Conservation (phyloP, 2,888 invertebrate species). For the Torymus texanus region DNA sequence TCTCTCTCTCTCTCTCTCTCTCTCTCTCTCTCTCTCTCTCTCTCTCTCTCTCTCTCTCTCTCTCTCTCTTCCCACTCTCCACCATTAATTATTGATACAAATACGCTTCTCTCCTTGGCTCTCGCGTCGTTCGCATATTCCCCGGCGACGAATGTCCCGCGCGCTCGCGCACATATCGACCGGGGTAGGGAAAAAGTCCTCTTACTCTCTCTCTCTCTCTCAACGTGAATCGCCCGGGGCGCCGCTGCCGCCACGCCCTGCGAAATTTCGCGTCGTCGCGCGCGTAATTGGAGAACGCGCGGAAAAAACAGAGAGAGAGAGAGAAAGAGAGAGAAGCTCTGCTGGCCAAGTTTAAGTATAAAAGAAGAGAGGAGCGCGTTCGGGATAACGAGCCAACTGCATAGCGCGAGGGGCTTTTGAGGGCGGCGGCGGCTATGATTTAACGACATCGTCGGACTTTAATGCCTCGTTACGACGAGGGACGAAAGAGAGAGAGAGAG, state of each 20-base stretch:
- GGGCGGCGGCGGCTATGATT: slow-evolving; percentile 38
- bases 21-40: too few relatives aligned
- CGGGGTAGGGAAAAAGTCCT: too few relatives aligned
- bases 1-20: too few relatives aligned
- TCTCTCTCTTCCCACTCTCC: neutral
- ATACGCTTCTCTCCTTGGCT: neutral
- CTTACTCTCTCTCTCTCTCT: too few relatives aligned
- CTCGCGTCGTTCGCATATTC: neutral
- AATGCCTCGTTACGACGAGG: slow-evolving; percentile 56
- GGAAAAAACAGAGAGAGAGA: neutral
- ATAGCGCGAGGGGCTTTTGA: slow-evolving; percentile 30
- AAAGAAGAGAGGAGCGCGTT: neutral
- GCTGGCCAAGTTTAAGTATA: slow-evolving; percentile 31
- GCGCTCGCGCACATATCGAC: too few relatives aligned
- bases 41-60: too few relatives aligned
- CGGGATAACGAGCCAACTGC: slow-evolving; percentile 52
- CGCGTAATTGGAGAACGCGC: neutral
- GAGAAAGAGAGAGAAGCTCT: neutral
- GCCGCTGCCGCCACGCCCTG: slow-evolving; percentile 18
- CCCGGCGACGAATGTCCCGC: neutral
- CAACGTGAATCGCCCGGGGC: neutral
- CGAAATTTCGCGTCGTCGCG: too few relatives aligned
- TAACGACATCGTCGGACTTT: slow-evolving; percentile 56
- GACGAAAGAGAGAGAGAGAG: slow-evolving; percentile 17
- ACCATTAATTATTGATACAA: neutral